Evolutionary conservation across 2,113 vertebrate species (phyloP), one percentile per base, ranked within the genome.

Genomic region (Lepus timidus): DNA sequence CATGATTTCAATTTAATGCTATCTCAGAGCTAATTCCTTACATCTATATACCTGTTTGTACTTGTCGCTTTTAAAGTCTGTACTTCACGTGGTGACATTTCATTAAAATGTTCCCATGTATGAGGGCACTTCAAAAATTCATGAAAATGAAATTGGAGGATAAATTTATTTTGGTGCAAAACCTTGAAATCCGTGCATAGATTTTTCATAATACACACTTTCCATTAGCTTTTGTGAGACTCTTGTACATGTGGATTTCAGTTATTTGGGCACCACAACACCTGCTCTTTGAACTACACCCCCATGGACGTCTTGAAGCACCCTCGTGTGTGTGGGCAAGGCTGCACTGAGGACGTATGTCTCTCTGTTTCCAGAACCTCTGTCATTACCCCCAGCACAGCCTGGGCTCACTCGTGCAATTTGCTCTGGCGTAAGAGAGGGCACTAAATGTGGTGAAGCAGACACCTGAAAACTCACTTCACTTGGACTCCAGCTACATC

Each of bases 31-130:
- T 64, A 78, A 44, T 2, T 29, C n/a, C 6, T 74, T 1, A 23
- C 0, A n/a, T 8, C 14, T 23, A 1, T 4, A 10, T 0, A 25
- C 12, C 4, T 14, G n/a, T 4, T 9, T 29, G 29, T 4, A 1
- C 17, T 10, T 51, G 6, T 79, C n/a, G 13, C 4, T 23, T 14
- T 49, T 23, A 20, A 36, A 44, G n/a, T 27, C 71, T 27, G 1
- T 9, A 12, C 11, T 33, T 27, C 49, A 36, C 0, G 1, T 1
- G 11, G 39, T 0, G 11, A 12, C 39, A 29, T 13, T 8, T 27
- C 20, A 6, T 20, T 17, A 55, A 0, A 1, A 29, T 0, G 3
- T 1, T 0, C 78, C 36, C 25, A 2, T 6, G 22, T 1, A 39
- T 29, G 65, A 55, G 55, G 55, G 10, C 8, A 58, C 55, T 58